Evolutionary conservation across 2,113 vertebrate genomes (phyloP), one percentile per base, ranked within the genome.

Genomic region (Sander lucioperca): DNA sequence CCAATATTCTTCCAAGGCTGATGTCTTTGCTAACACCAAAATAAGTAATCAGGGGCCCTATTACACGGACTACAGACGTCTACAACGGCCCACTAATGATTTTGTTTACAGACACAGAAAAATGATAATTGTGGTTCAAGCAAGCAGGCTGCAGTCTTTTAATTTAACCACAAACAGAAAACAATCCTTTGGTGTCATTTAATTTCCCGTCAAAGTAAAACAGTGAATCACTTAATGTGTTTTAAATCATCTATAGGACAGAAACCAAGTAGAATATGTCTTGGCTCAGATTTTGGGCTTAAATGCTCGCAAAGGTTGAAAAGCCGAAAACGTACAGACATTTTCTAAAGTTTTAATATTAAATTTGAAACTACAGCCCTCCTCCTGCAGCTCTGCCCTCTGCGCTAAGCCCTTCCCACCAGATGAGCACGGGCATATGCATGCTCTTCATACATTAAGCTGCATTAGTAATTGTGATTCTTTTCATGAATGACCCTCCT

Each of bases 21-120:
- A 91, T 84, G 87, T 90, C 88, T 90, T 71, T 86, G 69, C 87
- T 88, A 86, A 81, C 83, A 74, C 74, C 69, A 79, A 69, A 86
- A 84, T 83, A 74, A 88, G 85, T 83, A 81, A 91, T 90, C 86
- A 89, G 88, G 51, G 57, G 73, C 74, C 53, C 53, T 36, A 67
- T 64, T 75, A 73, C 69, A 68, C 51, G 62, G 45, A 57, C 82
- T 69, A 68, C 72, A 65, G 58, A 64, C 57, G 74, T 54, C 47
- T 56, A 62, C 74, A 51, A 47, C 43, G 62, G 76, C 82, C 47
- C 72, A 5, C 79, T 79, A 90, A 87, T 79, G 87, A 91, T 77
- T 90, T 72, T 82, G 86, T 88, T 91, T 88, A 88, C 85, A 81
- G 67, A 82, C 77, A 82, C 53, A 74, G 39, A 83, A 80, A 64